A percentile compares a stretch with the other conserved stretches of the same genome.
Conservation (phyloP, 2,113 vertebrate species). For the Arenaria interpres region DNA sequence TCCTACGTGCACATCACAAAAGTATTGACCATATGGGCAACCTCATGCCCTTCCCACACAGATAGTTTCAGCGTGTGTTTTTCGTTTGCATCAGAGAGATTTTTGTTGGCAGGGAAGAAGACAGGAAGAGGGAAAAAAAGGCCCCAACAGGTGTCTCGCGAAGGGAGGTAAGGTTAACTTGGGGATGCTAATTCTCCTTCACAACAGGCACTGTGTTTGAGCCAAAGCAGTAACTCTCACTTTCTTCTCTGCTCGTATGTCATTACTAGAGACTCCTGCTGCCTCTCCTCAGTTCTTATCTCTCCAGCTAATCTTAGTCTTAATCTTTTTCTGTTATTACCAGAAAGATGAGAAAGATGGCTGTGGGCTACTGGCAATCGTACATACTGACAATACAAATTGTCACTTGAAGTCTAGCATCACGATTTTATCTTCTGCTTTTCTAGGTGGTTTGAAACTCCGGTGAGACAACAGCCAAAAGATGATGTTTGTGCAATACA, state of each 20-base stretch:
- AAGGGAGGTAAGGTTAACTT: slow-evolving; percentile 41
- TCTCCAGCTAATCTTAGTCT: slow-evolving; percentile 35
- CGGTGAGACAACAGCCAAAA: background rate
- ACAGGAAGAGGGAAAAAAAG: background rate
- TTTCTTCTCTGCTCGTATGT: background rate
- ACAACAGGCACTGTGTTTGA: slow-evolving; percentile 9
- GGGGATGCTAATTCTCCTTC: slow-evolving; percentile 51
- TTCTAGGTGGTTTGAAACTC: background rate
- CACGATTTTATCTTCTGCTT: background rate
- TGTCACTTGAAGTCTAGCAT: background rate
- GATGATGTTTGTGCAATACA: background rate
- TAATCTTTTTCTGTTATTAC: slow-evolving; percentile 44
- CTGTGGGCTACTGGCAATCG: slow-evolving; percentile 16
- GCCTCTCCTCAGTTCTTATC: slow-evolving; percentile 16
- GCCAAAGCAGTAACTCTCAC: slow-evolving; percentile 40
- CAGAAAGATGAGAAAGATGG: slow-evolving; percentile 34
- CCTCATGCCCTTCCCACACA: background rate
- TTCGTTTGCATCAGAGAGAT: background rate
- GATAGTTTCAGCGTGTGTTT: background rate
- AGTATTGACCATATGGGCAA: slow-evolving; percentile 13
- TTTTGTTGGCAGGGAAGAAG: slow-evolving; percentile 11
- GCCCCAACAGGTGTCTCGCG: slow-evolving; percentile 7
- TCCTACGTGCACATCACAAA: background rate
- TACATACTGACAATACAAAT: background rate
- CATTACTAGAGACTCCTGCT: slow-evolving; percentile 51